These are phyloP conservation scores for Danionella cerebrum DNA, from an alignment of 2,113 vertebrate genomes.

Conservation along the genomic window DNA sequence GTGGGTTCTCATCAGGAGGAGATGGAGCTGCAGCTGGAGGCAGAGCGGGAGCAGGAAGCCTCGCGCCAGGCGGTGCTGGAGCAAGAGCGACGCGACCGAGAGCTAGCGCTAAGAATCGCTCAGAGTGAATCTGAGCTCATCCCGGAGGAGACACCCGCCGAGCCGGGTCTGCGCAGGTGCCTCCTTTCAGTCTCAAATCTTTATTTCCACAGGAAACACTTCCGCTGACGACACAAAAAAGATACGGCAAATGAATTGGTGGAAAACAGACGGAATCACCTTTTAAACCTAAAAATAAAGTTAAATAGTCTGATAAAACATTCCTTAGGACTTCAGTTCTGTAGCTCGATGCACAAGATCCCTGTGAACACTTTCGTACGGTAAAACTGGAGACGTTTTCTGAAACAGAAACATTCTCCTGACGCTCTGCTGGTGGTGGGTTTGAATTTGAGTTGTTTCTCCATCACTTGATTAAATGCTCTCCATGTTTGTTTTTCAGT, in stretches of 20 bases:
- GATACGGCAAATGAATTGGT: too few relatives aligned
- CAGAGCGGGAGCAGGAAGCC: conserved; percentile 76
- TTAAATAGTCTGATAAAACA: too few relatives aligned
- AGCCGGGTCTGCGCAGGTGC: conserved; percentile 80
- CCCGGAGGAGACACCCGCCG: conserved; percentile 73
- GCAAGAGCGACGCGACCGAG: conserved; percentile 87
- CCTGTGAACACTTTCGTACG: too few relatives aligned
- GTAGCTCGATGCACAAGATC: too few relatives aligned
- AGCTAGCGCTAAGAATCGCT: conserved; percentile 90
- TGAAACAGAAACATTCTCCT: neutral
- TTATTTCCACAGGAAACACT: too few relatives aligned
- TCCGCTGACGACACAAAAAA: too few relatives aligned
- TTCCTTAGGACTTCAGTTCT: too few relatives aligned
- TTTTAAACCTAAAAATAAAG: too few relatives aligned
- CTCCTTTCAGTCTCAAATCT: too few relatives aligned
- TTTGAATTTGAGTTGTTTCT: neutral
- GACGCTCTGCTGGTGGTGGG: conserved; percentile 8
- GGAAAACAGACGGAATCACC: too few relatives aligned
- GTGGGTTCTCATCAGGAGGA: conserved; percentile 66
- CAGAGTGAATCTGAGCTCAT: conserved; percentile 90
- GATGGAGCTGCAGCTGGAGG: conserved; percentile 81
- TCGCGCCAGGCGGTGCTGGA: conserved; percentile 79
- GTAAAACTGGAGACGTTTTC: too few relatives aligned
- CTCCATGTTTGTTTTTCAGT: conserved; percentile 77
- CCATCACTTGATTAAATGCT: conserved; percentile 48